Percentiles rank a stretch among this genome's conserved stretches.
Conservation (phyloP, 2,113 vertebrate species). For the Tympanuchus pallidicinctus region DNA sequence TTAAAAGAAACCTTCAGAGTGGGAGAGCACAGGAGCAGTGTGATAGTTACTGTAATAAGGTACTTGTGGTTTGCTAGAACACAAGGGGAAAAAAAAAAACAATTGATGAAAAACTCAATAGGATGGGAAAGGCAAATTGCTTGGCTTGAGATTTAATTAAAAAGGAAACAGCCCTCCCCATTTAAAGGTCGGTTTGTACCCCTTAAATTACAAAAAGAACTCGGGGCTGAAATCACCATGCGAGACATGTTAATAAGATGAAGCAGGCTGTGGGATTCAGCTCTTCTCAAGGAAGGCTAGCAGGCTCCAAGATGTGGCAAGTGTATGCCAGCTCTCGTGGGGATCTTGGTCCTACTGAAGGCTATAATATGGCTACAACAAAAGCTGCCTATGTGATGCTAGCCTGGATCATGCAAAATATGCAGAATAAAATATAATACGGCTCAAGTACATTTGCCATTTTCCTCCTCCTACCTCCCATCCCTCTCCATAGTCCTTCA, state of each 20-base stretch:
- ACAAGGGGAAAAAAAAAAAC: constrained; percentile 58
- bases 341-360: background rate
- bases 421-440: background rate
- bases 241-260: constrained; percentile 41
- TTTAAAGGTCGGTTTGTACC: constrained; percentile 70
- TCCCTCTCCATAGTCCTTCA: background rate
- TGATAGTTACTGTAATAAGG: constrained; percentile 69
- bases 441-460: background rate
- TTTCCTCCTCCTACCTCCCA: background rate
- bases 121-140: constrained; percentile 76
- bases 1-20: constrained; percentile 64
- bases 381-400: background rate
- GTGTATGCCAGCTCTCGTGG: background rate
- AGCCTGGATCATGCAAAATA: background rate
- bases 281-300: background rate
- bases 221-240: constrained; percentile 15
- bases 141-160: constrained; percentile 79
- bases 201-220: constrained; percentile 59
- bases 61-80: constrained; percentile 64
- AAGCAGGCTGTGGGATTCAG: background rate
- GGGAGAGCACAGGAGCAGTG: background rate
- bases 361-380: background rate
- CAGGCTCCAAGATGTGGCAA: background rate
- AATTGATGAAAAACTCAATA: constrained; percentile 77
- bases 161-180: constrained; percentile 70